Evolutionary conservation across 2,113 vertebrate genomes (phyloP), one percentile per base, ranked within the genome.

Genomic region (Syngnathoides biaculeatus): DNA sequence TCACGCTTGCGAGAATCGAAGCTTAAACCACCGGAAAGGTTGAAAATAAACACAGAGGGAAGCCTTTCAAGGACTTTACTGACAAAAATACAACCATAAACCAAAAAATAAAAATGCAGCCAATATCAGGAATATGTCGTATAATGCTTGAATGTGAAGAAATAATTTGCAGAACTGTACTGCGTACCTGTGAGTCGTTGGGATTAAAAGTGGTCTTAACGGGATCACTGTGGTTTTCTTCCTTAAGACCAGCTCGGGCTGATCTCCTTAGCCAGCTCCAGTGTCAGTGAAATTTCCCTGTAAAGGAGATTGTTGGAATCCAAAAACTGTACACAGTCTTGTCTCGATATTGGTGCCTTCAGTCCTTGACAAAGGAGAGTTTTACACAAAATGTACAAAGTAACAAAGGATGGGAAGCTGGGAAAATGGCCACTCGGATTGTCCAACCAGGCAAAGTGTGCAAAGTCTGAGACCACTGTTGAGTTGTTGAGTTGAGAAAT

Each of bases 211-310:
- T 57, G 39, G 40, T 62, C 22, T 62, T 62, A 62, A 43, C 59
- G 38, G 38, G 59, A 61, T 61, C 59, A 61, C 12, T 61, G 35
- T 22, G 59, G 24, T 52, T 64, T 47, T 43, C 67, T 45, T 82
- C 65, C 72, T 77, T 20, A 71, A 64, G 79, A 84, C 67, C 65
- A 24, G 57, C 24, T 15, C 17, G 0, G 43, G 50, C 55, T 86
- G 72, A 85, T 83, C 79, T 58, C 70, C 81, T 87, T 78, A 79
- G 77, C 71, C 59, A 68, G 77, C 73, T 68, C 73, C 84, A 83
- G 71, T 73, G 77, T 79, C 78, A 83, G 26, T 75, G 69, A 84
- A 85, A 82, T 71, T 81, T 75, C 74, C 26, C 62, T 67, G 64
- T 84, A 83, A 35, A 86, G 81, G 45, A 83, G 84, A 76, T 84